phyloP scores from a whole-genome alignment of 1,140 invertebrate genomes.

The Drosophila melanica region DNA sequence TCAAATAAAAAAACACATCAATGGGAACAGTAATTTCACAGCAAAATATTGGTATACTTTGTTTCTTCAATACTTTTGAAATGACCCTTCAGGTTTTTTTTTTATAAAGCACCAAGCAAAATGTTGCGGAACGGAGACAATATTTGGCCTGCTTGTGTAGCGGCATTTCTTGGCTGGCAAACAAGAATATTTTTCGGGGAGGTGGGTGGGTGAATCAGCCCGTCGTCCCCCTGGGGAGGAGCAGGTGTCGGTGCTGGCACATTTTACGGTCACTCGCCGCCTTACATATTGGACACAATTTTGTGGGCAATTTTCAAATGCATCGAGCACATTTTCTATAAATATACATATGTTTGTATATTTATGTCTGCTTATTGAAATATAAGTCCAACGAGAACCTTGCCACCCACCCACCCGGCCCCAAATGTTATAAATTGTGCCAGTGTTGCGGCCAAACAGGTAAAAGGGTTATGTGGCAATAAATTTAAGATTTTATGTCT shows the following conservation, averaged over 20 bases:
- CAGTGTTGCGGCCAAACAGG: slow-evolving; percentile 20
- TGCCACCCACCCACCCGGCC: neutral
- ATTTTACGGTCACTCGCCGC: slow-evolving; percentile 62
- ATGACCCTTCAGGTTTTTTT: slow-evolving; percentile 9
- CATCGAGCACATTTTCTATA: slow-evolving; percentile 68
- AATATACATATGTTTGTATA: slow-evolving; percentile 74
- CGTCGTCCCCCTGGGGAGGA: slow-evolving; percentile 28
- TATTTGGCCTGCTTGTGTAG: slow-evolving; percentile 61
- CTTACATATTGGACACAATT: slow-evolving; percentile 69
- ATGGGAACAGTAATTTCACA: neutral
- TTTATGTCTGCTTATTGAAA: slow-evolving; percentile 73
- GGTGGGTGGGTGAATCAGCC: neutral
- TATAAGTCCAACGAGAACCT: slow-evolving; percentile 38
- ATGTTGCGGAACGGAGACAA: slow-evolving; percentile 40
- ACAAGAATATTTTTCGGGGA: slow-evolving; percentile 45
- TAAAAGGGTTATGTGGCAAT: slow-evolving; percentile 54
- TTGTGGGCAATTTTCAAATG: slow-evolving; percentile 77
- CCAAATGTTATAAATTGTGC: slow-evolving; percentile 47
- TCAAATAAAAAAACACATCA: neutral
- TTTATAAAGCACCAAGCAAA: slow-evolving; percentile 27
- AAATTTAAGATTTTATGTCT: slow-evolving; percentile 55
- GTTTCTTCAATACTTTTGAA: neutral
- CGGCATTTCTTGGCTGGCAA: slow-evolving; percentile 68
- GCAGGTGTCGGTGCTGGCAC: slow-evolving; percentile 61
- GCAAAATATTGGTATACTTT: neutral